These are phyloP conservation scores for Dasysyrphus tricinctus DNA, from an alignment of 2,888 invertebrate genomes.

Conservation along the genomic window DNA sequence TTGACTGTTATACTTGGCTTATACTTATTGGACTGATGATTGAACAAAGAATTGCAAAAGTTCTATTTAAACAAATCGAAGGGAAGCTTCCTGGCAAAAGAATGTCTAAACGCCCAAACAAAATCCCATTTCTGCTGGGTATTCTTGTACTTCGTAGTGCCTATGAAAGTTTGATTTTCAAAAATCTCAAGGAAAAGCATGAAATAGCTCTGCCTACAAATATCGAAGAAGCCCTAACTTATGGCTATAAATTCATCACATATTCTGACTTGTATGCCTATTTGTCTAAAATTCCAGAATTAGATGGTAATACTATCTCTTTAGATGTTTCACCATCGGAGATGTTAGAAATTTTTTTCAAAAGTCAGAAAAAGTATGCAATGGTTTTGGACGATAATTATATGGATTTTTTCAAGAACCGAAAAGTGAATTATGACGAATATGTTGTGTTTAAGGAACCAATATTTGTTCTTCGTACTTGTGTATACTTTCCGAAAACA, in stretches of 20 bases:
- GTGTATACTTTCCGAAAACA: neutral
- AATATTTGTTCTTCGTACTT: neutral
- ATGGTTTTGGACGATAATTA: too few species aligned
- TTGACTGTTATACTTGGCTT: neutral
- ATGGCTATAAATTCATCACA: slow-evolving; percentile 65
- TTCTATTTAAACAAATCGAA: neutral
- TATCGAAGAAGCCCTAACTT: slow-evolving; percentile 62
- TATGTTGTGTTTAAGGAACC: neutral
- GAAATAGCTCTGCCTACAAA: slow-evolving; percentile 75
- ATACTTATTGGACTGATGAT: neutral
- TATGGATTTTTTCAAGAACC: neutral
- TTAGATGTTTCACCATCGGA: too few species aligned
- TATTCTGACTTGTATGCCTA: neutral
- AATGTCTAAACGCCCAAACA: neutral
- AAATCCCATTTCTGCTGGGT: neutral
- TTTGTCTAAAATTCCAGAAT: neutral
- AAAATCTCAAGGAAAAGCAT: slow-evolving; percentile 77
- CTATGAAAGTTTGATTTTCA: slow-evolving; percentile 78
- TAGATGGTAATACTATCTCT: too few species aligned
- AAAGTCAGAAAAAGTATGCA: too few species aligned
- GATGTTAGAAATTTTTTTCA: too few species aligned
- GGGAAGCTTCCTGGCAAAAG: too few species aligned
- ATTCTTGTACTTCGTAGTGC: slow-evolving; percentile 71
- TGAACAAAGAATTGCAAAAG: neutral
- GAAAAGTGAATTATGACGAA: neutral